Percentiles rank a stretch among this genome's conserved stretches.
phyloP scores from a whole-genome alignment of 2,797 vertebrate species.

The Poecilia gillii region DNA sequence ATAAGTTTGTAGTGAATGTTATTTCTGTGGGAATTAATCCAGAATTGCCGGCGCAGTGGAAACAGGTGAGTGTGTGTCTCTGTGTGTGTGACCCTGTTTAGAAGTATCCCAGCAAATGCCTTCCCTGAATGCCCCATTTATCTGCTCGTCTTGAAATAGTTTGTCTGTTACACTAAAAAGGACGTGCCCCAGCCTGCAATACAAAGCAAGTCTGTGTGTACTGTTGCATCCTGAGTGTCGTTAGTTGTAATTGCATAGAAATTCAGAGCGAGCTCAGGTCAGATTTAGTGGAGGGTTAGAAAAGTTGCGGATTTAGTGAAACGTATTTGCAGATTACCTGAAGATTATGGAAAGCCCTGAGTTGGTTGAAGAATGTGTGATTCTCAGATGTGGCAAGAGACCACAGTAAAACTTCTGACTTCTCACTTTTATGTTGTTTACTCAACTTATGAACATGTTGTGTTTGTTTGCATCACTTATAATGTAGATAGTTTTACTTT shows the following conservation, averaged over 20 bases:
- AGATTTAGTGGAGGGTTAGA: conserved; percentile 1
- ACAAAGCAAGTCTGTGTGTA: neutral
- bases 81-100: conserved; percentile 10
- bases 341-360: conserved; percentile 34
- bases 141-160: conserved; percentile 40
- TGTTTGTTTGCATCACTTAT: neutral
- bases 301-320: conserved; percentile 41
- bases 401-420: neutral
- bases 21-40: conserved; percentile 10
- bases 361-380: conserved; percentile 16
- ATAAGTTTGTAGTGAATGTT: neutral
- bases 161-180: conserved; percentile 4
- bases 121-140: conserved; percentile 15
- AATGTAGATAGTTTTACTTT: neutral
- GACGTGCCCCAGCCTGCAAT: neutral
- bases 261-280: conserved; percentile 22
- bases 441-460: neutral
- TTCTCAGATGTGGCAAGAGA: conserved; percentile 2
- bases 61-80: conserved; percentile 38
- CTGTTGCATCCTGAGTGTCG: neutral
- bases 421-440: neutral
- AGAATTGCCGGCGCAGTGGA: conserved; percentile 40
- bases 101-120: neutral
- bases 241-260: conserved; percentile 14
- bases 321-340: conserved; percentile 54